Conservation (phyloP, 2,888 invertebrate species). For the Ceraclea dissimilis region DNA sequence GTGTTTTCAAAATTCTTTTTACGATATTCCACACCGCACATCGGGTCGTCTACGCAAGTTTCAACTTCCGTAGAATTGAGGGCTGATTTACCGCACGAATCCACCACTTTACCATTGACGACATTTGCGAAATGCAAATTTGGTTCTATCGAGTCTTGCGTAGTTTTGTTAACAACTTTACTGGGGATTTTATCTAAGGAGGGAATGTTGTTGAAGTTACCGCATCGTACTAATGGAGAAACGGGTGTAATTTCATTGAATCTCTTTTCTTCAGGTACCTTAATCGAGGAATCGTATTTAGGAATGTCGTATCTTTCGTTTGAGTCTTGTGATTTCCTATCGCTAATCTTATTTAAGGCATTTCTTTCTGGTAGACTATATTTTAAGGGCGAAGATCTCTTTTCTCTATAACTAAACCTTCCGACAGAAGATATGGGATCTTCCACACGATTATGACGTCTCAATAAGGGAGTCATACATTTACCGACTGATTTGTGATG, state of each 20-base stretch:
- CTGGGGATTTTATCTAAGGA: constrained; percentile 9
- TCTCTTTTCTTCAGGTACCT: not conserved
- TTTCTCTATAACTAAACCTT: constrained; percentile 40
- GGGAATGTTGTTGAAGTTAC: constrained; percentile 25
- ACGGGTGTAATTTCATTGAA: not conserved
- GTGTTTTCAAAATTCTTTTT: constrained; percentile 15
- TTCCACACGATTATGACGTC: constrained; percentile 35
- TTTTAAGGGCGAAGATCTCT: constrained; percentile 31
- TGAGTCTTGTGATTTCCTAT: constrained; percentile 6
- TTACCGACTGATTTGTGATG: constrained; percentile 33
- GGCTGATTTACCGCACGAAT: not conserved
- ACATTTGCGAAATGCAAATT: not conserved
- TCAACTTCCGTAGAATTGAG: not conserved
- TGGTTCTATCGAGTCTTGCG: not conserved
- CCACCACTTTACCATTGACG: not conserved
- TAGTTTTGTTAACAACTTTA: not conserved
- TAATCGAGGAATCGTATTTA: not conserved
- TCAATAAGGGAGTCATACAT: constrained; percentile 45
- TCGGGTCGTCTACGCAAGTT: not conserved
- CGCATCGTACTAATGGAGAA: constrained; percentile 19
- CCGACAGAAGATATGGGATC: constrained; percentile 30
- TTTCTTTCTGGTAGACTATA: constrained; percentile 14
- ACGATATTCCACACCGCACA: not conserved
- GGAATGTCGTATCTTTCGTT: not conserved
- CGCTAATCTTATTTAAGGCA: constrained; percentile 4